phyloP scores from a whole-genome alignment of 2,113 vertebrate species.

The Egretta garzetta region DNA sequence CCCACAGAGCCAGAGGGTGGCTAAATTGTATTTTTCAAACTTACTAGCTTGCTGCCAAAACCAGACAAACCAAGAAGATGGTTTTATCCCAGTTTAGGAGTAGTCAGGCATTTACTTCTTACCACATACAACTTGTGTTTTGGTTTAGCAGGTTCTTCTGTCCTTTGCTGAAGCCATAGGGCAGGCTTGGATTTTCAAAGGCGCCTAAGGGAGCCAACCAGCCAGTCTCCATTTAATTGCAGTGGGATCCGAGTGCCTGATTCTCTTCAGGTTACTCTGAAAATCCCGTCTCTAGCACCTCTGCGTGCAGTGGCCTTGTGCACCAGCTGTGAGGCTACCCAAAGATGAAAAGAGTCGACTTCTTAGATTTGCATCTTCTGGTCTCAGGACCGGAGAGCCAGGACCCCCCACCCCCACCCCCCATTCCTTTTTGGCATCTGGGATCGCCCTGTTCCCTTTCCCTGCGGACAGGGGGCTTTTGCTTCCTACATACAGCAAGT shows the following conservation, averaged over 20 bases:
- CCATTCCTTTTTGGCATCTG: neutral
- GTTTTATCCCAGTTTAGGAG: neutral
- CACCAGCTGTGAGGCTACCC: fast-evolving
- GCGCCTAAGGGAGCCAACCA: neutral
- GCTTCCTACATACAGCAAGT: neutral
- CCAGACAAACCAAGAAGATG: neutral
- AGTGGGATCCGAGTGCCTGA: neutral
- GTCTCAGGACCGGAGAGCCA: neutral
- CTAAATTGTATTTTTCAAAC: neutral
- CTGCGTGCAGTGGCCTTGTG: fast-evolving
- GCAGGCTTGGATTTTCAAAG: neutral
- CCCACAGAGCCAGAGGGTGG: neutral
- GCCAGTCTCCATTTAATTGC: fast-evolving
- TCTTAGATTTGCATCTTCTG: neutral
- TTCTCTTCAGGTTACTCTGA: neutral
- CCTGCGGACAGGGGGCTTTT: fast-evolving
- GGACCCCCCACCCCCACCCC: no score
- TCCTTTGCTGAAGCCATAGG: neutral
- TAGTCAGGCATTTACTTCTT: neutral
- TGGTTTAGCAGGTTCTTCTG: neutral
- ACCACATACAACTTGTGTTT: no score
- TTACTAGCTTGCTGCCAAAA: neutral
- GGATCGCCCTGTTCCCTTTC: neutral
- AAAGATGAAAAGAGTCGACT: neutral
- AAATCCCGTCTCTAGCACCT: neutral